Base-by-base conservation (phyloP, 2,797 vertebrate genomes). In the Galagoides demidoff region DNA sequence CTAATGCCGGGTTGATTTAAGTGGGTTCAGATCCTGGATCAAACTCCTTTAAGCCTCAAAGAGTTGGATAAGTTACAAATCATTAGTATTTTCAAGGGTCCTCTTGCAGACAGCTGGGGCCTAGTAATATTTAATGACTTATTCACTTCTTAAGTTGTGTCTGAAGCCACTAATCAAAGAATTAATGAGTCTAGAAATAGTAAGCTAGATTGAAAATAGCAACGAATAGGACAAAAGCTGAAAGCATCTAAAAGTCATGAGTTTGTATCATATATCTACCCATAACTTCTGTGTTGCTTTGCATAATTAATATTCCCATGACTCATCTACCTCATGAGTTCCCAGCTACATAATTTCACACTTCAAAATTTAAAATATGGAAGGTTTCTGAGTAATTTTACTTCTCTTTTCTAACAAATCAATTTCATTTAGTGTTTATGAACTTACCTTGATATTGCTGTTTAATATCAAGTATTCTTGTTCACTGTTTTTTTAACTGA, bases 121-220 rank as follows among this genome's bases (percentile, higher is more conserved):
- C 22, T 39, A 57, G 14, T 83, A 55, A 77, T 52, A 92, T 77
- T 92, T 94, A n/a, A 39, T 86, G 49, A 77, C 5, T 52, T 78
- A 8, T 73, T 89, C 31, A 29, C 37, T 85, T 81, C 31, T 57
- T 71, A 79, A 64, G 2, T 49, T 90, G 27, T 63, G 10, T 92
- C 63, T 83, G 31, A 95, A 90, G 52, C 73, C 31, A 71, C 27
- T 49, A 59, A 94, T 77, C 34, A 94, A 90, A 92, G 59, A 90
- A 84, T 66, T 43, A 78, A n/a, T 57, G 10, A 64, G 20, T 74
- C 49, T 74, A 57, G 34, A 95, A 74, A 45, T 49, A 78, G 20
- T 64, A 45, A 29, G 27, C 25, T 17, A 29, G 59, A 55, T 34
- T 83, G 16, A 95, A 90, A 81, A 74, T 77, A 92, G 12, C 25